Evolutionary conservation across 2,888 invertebrate genomes (phyloP), one percentile per base, ranked within the genome.

Genomic region (Caradrina clavipalpis): DNA sequence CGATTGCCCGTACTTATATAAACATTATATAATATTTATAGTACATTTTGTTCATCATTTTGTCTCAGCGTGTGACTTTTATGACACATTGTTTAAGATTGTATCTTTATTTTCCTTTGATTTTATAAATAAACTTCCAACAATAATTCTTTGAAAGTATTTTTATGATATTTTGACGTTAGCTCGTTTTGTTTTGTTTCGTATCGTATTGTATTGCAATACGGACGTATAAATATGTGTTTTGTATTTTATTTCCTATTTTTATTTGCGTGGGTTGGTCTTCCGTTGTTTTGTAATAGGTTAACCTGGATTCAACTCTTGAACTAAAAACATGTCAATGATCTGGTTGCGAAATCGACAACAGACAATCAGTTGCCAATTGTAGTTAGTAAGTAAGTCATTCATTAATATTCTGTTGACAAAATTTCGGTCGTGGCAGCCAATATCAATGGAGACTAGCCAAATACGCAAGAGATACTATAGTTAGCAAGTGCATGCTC

Each of bases 11-110:
- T 61, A 82, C 68, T 77, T 81, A 77, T 56, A 66, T 72, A 39
- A 53, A 72, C 63, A 74, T 80, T 69, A 73, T 49, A 19, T 22
- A 13, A 59, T 71, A 71, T 82, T 71, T 76, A 79, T 71, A 1
- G 26, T 67, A n/a, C 49, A 8, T 58, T 73, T 69, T 68, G 80
- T 72, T 49, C 19, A n/a, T 67, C 39, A 71, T 73, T 71, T 68
- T 54, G 35, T 78, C 82, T 10, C 83, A 73, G 83, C 81, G 19
- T 78, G 81, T 65, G 69, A 35, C 54, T 81, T 80, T 83, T 83
- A 72, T 71, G 22, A 60, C 51, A 35, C 19, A 59, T 69, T 76
- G 70, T 50, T 13, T 0, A 8, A 56, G 71, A 81, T 82, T 17
- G 62, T 69, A 73, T 77, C 71, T 81, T 69, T 78, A 72, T 81